Evolutionary conservation across 2,888 invertebrate species (phyloP), one percentile per base, ranked within the genome.

Genomic region (Perizoma affinitatum): DNA sequence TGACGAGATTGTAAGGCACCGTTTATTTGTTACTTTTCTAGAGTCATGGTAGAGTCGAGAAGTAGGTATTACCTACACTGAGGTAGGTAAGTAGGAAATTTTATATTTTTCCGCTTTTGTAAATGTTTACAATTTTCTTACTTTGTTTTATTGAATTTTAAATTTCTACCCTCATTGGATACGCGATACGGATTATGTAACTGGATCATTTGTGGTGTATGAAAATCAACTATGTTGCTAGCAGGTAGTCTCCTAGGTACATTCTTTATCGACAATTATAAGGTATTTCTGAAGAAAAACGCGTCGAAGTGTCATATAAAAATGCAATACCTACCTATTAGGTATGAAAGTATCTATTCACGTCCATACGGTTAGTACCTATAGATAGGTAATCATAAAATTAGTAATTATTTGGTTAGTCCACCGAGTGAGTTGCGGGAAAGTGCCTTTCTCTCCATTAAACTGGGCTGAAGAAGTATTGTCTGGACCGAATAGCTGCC

Each of bases 391-490:
- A 57, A 67, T 66, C 62, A 72, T 75, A 70, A 71, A 73, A 68
- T 66, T 68, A 72, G 73, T 66, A 74, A 78, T 70, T 71, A 68
- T 76, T 72, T 74, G 72, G 70, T 68, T 76, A 72, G 72, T 74
- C 69, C 68, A 76, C 66, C 73, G 71, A 77, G 73, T 75, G 74
- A 63, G 60, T 63, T 67, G 78, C 80, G 87, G 84, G 90, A 91
- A 92, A 91, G 90, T 81, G 90, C 90, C 91, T 92, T 91, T 91
- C 91, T 90, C 90, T 88, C 75, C 71, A 38, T 55, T 53, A 63
- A 63, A 53, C 51, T 53, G 49, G 65, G 51, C 47, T 60, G 54
- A 22, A 48, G 55, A 59, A 61, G 58, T 48, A 43, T 43, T 43
- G 35, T 7, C 48, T 43, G 48, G 40, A 47, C 47, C 36, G 40